Conservation (phyloP, 2,797 vertebrate genomes). For the Poecilia velifera region DNA sequence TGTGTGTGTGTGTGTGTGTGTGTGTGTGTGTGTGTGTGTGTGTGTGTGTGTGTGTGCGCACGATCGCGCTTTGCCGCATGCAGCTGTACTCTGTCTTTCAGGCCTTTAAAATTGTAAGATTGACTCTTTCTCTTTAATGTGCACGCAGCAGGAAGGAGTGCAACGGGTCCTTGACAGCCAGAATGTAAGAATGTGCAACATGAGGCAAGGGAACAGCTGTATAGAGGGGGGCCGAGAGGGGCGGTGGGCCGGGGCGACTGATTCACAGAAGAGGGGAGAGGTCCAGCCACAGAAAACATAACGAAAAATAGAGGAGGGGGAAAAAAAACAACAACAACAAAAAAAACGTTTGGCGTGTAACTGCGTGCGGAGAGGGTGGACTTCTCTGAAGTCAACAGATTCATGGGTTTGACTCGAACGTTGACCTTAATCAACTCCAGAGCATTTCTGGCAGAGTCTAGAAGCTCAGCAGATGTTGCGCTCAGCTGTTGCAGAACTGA, state of each 20-base stretch:
- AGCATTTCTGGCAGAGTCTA: conserved; percentile 33
- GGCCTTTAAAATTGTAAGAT: conserved; percentile 61
- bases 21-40: too few species aligned
- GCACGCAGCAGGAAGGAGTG: conserved; percentile 67
- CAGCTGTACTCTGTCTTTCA: conserved; percentile 79
- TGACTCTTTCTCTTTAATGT: conserved; percentile 38
- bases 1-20: background rate
- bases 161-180: conserved; percentile 73
- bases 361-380: conserved; percentile 35
- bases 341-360: background rate
- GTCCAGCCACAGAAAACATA: conserved; percentile 52
- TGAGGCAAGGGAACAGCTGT: conserved; percentile 76
- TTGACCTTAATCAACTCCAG: conserved; percentile 63
- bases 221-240: conserved; percentile 30
- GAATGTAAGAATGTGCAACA: conserved; percentile 79
- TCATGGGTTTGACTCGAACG: conserved; percentile 62
- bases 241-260: conserved; percentile 18
- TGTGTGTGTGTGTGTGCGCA: background rate
- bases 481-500: conserved; percentile 72
- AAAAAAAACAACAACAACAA: background rate
- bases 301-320: conserved; percentile 15
- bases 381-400: conserved; percentile 63
- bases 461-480: conserved; percentile 67
- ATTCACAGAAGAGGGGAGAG: conserved; percentile 54
- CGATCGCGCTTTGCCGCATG: conserved; percentile 27